These are phyloP conservation scores for Hydropsyche tenuis DNA, from an alignment of 1,140 invertebrate genomes.

Conservation along the genomic window DNA sequence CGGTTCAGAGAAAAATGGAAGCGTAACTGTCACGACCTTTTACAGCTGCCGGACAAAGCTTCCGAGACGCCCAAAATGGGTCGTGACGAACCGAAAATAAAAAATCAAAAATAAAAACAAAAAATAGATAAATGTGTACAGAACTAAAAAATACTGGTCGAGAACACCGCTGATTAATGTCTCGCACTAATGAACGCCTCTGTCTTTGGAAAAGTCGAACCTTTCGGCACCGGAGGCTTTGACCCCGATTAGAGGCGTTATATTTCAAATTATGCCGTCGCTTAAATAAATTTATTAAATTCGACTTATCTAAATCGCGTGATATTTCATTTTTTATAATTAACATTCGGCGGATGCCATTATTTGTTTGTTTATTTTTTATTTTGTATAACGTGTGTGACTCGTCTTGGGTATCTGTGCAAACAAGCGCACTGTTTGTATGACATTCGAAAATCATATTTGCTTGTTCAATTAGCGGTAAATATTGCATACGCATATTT, in stretches of 20 bases:
- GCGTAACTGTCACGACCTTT: slow-evolving; percentile 32
- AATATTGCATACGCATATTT: background rate
- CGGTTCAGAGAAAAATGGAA: slow-evolving; percentile 1
- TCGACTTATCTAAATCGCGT: too few species aligned
- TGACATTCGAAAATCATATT: too few species aligned
- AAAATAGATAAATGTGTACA: too few species aligned
- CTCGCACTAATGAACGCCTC: slow-evolving; percentile 22
- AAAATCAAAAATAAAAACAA: too few species aligned
- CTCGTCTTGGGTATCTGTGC: too few species aligned
- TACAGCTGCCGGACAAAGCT: slow-evolving; percentile 27
- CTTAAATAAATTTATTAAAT: too few species aligned
- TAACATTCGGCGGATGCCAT: too few species aligned
- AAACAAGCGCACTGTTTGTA: too few species aligned
- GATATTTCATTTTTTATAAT: too few species aligned
- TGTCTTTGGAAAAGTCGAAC: slow-evolving; percentile 14
- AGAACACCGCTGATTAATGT: slow-evolving; percentile 25
- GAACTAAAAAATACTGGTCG: background rate
- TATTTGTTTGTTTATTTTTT: too few species aligned
- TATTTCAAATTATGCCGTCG: background rate
- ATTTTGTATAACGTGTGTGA: too few species aligned
- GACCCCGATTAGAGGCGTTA: background rate
- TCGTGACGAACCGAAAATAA: slow-evolving; percentile 27
- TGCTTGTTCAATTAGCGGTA: too few species aligned
- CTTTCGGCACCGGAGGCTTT: background rate
- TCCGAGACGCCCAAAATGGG: slow-evolving; percentile 35